Evolutionary conservation across 2,888 invertebrate species (phyloP), one percentile per base, ranked within the genome.

Genomic region (Andrena dorsata): DNA sequence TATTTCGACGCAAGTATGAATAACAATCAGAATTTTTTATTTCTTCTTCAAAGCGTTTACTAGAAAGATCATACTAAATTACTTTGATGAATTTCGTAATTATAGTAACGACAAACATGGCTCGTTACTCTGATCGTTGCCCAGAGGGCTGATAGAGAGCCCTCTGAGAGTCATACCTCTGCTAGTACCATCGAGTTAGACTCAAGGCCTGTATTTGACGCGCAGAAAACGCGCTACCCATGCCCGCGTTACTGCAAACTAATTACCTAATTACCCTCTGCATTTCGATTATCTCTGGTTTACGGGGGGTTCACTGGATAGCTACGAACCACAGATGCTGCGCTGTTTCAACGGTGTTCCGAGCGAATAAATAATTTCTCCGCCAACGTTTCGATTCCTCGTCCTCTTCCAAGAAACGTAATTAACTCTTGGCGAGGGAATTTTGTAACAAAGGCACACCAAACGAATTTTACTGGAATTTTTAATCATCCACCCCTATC

Each of bases 201-300:
- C 60, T 71, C 66, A 69, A 77, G 75, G 71, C 71, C 74, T 49
- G 51, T 77, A 77, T 77, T 83, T 83, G 81, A 81, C 58, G 69
- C 60, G 58, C 51, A 71, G 53, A 61, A 56, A 69, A 60, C 58
- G 74, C 26, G 26, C 60, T 35, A 4, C 49, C 65, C 30, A n/a
- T n/a, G 56, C 20, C 30, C 66, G 68, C 47, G 71, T 78, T 61
- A 51, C 75, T 32, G 61, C 69, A 41, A 84, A 84, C 76, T 78
- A 82, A 82, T 82, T 84, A 79, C 79, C 76, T 84, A 79, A 84
- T 84, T 84, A 82, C 79, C 72, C 51, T 51, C 41, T 7, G 69
- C 53, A 73, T 79, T 82, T 76, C 84, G 79, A 84, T 76, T 76
- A 82, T 72, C 76, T 60, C 61, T 70, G 76, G 49, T 73, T 79